A percentile compares a stretch with the other conserved stretches of the same genome.
Evolutionary conservation across 2,888 invertebrate genomes (phyloP).

Genomic region (Neuroscelio doddi): DNA sequence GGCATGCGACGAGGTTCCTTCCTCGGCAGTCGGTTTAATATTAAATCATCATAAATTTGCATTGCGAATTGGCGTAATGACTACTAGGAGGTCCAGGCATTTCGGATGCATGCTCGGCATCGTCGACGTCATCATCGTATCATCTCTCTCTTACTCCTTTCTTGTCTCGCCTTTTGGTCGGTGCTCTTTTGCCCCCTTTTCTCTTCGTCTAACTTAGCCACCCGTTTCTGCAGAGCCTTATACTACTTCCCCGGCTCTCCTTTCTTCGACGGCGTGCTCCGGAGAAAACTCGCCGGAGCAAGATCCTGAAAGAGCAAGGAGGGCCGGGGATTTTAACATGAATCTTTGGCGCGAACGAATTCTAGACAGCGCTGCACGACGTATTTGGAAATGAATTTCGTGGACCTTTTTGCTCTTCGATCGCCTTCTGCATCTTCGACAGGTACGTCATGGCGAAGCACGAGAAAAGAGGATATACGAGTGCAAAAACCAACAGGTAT

Average conservation of each 20-base stretch:
- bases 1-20: slow-evolving; percentile 11
- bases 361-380: slow-evolving; percentile 58
- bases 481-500: slow-evolving; percentile 43
- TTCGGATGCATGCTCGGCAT: slow-evolving; percentile 50
- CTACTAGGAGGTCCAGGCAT: slow-evolving; percentile 52
- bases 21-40: slow-evolving; percentile 51
- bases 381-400: slow-evolving; percentile 65
- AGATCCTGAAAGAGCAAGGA: slow-evolving; percentile 19
- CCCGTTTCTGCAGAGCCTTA: slow-evolving; percentile 26
- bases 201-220: slow-evolving; percentile 33
- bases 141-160: slow-evolving; percentile 21
- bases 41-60: slow-evolving; percentile 66
- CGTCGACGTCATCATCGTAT: slow-evolving; percentile 25
- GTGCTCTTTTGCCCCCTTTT: slow-evolving; percentile 9
- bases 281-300: slow-evolving; percentile 40
- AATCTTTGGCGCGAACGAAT: slow-evolving; percentile 65
- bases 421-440: slow-evolving; percentile 38
- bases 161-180: background rate
- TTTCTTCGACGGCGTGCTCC: slow-evolving; percentile 31
- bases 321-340: slow-evolving; percentile 59
- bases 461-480: slow-evolving; percentile 36
- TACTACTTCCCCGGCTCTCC: slow-evolving; percentile 33
- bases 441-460: slow-evolving; percentile 18
- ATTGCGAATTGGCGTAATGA: slow-evolving; percentile 62
- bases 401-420: slow-evolving; percentile 50